A percentile compares a stretch with the other conserved stretches of the same genome.
These are phyloP conservation scores for Takifugu bimaculatus DNA, from an alignment of 2,113 vertebrate species.

Conservation along the genomic window DNA sequence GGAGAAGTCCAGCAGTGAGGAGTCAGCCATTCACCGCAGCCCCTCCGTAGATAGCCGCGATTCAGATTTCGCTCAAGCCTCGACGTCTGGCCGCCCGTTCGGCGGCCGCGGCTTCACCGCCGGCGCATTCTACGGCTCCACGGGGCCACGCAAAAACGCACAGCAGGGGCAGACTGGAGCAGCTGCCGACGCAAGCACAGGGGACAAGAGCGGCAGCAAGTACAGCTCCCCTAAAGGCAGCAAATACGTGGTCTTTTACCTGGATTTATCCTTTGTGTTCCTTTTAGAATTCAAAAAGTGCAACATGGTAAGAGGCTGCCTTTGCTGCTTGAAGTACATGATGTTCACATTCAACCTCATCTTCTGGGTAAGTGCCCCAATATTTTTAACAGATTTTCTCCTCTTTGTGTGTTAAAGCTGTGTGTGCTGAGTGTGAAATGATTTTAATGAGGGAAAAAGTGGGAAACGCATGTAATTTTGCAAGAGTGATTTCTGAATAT, in stretches of 20 bases:
- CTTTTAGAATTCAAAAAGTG: slow-evolving; percentile 99
- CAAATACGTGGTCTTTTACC: slow-evolving; percentile 99
- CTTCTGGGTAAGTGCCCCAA: slow-evolving; percentile 93
- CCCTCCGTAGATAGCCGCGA: slow-evolving; percentile 95
- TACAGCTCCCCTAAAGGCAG: slow-evolving; percentile 88
- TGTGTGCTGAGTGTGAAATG: background rate
- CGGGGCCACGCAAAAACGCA: slow-evolving; percentile 79
- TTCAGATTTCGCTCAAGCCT: slow-evolving; percentile 89
- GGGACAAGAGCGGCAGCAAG: slow-evolving; percentile 80
- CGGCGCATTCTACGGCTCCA: slow-evolving; percentile 94
- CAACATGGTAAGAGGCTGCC: slow-evolving; percentile 98
- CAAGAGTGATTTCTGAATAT: slow-evolving; percentile 51
- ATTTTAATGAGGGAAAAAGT: background rate
- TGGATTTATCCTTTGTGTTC: slow-evolving; percentile 99
- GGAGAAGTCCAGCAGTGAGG: slow-evolving; percentile 99
- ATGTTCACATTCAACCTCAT: slow-evolving; percentile 99
- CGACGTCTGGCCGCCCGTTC: slow-evolving; percentile 88
- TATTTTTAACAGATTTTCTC: slow-evolving; percentile 11
- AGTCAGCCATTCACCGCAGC: slow-evolving; percentile 97
- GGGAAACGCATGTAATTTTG: slow-evolving; percentile 34
- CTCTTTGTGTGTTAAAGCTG: background rate
- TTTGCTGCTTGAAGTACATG: slow-evolving; percentile 98
- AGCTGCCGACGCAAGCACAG: slow-evolving; percentile 51
- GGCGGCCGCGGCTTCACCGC: slow-evolving; percentile 91
- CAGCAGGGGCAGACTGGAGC: slow-evolving; percentile 57